Conservation (phyloP, 2,797 vertebrate species). For the Forpus xanthops region DNA sequence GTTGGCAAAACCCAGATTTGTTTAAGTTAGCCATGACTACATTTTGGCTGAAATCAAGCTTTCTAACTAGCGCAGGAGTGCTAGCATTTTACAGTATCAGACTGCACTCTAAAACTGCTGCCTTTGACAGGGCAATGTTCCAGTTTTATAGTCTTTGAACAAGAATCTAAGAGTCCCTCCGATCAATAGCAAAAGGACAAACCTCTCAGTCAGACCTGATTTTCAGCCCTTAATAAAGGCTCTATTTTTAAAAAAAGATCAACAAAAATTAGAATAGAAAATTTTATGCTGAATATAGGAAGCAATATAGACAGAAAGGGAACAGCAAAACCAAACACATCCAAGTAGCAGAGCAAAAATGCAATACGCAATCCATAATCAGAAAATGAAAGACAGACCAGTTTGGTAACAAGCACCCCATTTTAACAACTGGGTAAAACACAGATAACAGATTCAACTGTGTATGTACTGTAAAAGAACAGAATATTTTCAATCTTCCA, state of each 20-base stretch:
- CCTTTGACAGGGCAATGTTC: neutral
- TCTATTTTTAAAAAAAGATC: neutral
- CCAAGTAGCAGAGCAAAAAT: neutral
- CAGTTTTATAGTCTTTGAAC: neutral
- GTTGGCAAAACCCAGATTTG: neutral
- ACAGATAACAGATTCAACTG: neutral
- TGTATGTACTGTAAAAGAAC: neutral
- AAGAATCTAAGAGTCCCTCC: neutral
- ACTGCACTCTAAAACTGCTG: neutral
- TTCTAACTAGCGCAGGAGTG: neutral
- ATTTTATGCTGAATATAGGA: constrained; percentile 18
- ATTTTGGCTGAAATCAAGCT: neutral
- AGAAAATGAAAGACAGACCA: neutral
- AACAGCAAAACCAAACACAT: constrained; percentile 7
- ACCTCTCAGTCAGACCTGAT: neutral
- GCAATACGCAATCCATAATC: neutral
- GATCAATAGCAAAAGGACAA: neutral
- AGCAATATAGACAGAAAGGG: constrained; percentile 22
- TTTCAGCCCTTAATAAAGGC: neutral
- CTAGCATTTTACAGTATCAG: neutral
- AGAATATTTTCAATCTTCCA: neutral
- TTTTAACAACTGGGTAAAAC: neutral
- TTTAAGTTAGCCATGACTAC: neutral
- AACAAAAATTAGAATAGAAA: constrained; percentile 32
- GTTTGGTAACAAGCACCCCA: neutral